phyloP scores from a whole-genome alignment of 2,113 vertebrate species.

The Salvator merianae region DNA sequence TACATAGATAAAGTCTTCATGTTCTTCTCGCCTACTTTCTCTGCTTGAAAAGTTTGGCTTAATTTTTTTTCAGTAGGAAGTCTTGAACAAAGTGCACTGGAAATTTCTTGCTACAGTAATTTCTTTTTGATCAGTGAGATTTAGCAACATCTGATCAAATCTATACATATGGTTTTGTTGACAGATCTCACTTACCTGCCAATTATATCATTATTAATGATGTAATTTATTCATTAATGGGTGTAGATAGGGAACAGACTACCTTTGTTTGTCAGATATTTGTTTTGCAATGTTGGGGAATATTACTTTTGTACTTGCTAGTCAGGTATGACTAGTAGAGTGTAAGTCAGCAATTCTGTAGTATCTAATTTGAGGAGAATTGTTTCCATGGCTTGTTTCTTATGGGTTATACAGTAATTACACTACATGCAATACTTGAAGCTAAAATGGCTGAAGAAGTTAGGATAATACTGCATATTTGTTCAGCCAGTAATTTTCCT shows the following conservation, averaged over 20 bases:
- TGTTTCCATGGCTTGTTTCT: conserved; percentile 21
- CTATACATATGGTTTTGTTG: conserved; percentile 49
- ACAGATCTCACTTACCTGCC: conserved; percentile 61
- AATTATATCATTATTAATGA: conserved; percentile 47
- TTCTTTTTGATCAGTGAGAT: conserved; percentile 35
- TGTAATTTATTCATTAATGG: conserved; percentile 34
- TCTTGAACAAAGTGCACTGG: background rate
- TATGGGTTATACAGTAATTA: background rate
- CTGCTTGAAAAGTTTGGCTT: background rate
- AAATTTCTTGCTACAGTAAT: conserved; percentile 30
- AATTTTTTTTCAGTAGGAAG: background rate
- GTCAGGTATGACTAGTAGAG: conserved; percentile 49
- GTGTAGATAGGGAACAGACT: conserved; percentile 51
- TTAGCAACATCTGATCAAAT: conserved; percentile 54
- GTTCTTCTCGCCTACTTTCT: background rate
- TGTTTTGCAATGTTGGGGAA: conserved; percentile 25
- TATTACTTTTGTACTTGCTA: conserved; percentile 33
- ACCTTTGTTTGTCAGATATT: conserved; percentile 43
- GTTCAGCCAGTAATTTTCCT: background rate
- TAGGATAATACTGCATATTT: background rate
- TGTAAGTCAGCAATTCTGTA: conserved; percentile 44
- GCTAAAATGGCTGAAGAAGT: background rate
- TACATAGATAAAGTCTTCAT: background rate
- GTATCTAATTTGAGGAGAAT: conserved; percentile 17
- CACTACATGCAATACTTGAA: background rate